Base-by-base conservation (phyloP, 1,140 invertebrate genomes). In the Danaus plexippus region DNA sequence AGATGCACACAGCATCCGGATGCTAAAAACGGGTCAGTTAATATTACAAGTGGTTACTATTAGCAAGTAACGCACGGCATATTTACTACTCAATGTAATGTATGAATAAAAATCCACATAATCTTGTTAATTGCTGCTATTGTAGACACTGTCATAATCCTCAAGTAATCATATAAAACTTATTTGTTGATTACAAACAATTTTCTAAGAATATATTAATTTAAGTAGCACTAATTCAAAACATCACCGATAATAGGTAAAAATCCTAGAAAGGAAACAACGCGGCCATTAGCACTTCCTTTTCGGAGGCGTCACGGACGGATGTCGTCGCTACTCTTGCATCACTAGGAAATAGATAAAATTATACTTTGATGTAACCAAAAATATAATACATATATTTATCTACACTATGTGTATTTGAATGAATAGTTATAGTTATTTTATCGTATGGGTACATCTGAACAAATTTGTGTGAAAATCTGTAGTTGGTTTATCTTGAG, bases 1-100 rank as follows among this genome's bases (percentile, higher is more conserved):
- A 76, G 64, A 66, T 57, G 55, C 59, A 52, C 54, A 61, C 57
- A 61, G 64, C 71, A 75, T 79, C 69, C 71, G 71, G 71, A 46
- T 73, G 54, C 57, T 62, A 57, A 73, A 79, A 78, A 71, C 64
- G 59, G 75, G 76, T 80, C 77, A 80, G 66, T 71, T 78, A 74
- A 73, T 74, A 72, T 71, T 71, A 64, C 57, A 59, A 65, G 65
- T 74, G 65, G 5, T 32, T 32, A 32, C 22, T 32, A 32, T 32
- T 32, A 32, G 22, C 22, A 6, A 32, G 22, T 32, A 32, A 32
- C 22, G 22, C 22, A 32, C 22, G 22, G 22, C 4, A 32, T 32
- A 32, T 32, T 32, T 3, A 32, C 18, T 22, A 22, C 22, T 8
- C 7, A 6, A 32, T 32, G 22, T 32, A 32, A 32, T 32, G 22